phyloP scores from a whole-genome alignment of 2,888 invertebrate genomes.

The Drosophila aldrichi region DNA sequence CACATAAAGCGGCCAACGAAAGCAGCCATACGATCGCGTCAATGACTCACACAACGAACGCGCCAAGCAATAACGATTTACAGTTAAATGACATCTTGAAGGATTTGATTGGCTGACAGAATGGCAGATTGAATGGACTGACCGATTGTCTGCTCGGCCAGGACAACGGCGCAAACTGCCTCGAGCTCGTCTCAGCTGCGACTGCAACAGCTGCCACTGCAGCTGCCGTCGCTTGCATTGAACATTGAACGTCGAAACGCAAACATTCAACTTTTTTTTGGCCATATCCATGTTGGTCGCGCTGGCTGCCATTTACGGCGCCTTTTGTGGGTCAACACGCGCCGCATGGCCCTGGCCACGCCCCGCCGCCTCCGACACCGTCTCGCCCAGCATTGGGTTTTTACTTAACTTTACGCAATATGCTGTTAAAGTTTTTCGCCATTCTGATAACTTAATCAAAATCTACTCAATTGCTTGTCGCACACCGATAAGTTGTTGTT shows the following conservation, averaged over 20 bases:
- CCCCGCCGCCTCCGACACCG: neutral
- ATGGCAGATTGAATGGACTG: neutral
- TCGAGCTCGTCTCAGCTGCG: slow-evolving; percentile 34
- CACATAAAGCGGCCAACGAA: slow-evolving; percentile 52
- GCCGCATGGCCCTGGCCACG: slow-evolving; percentile 26
- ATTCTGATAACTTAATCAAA: slow-evolving; percentile 66
- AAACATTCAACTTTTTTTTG: slow-evolving; percentile 19
- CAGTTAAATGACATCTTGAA: slow-evolving; percentile 24
- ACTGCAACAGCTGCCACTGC: slow-evolving; percentile 40
- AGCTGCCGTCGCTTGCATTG: slow-evolving; percentile 18
- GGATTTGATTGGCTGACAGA: slow-evolving; percentile 5
- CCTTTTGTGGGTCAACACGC: slow-evolving; percentile 40
- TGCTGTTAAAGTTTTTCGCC: slow-evolving; percentile 8
- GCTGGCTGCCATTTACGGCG: slow-evolving; percentile 35
- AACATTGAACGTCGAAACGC: neutral
- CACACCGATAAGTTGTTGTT: slow-evolving; percentile 38
- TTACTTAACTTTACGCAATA: slow-evolving; percentile 61
- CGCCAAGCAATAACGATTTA: slow-evolving; percentile 30
- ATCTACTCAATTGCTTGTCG: slow-evolving; percentile 32
- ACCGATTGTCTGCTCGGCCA: neutral
- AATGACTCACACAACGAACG: slow-evolving; percentile 60
- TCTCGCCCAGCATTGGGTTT: slow-evolving; percentile 6
- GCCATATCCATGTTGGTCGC: slow-evolving; percentile 31
- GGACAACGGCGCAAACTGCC: slow-evolving; percentile 34
- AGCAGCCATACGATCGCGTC: slow-evolving; percentile 74